Percentiles rank a stretch among this genome's conserved stretches.
Evolutionary conservation across 2,797 vertebrate genomes (phyloP).

Genomic region (Lagorchestes hirsutus): DNA sequence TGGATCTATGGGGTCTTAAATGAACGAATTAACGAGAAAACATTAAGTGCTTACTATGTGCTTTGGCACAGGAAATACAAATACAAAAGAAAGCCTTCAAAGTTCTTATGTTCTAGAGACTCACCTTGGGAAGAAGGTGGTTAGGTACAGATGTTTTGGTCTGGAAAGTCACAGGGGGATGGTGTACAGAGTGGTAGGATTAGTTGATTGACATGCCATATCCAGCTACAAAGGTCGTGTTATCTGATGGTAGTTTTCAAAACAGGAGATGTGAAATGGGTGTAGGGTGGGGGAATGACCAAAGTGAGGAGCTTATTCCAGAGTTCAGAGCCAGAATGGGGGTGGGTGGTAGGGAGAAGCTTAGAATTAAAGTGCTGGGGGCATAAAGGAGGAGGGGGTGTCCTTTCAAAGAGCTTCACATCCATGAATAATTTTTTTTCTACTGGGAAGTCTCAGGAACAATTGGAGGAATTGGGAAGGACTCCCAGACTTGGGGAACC

Average conservation of each 20-base stretch:
- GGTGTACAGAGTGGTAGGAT: background rate
- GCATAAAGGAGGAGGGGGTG: background rate
- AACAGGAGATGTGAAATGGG: background rate
- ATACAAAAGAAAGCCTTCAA: background rate
- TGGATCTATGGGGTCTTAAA: slow-evolving; percentile 11
- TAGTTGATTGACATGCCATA: background rate
- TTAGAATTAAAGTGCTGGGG: background rate
- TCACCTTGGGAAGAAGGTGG: background rate
- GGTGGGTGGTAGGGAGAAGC: background rate
- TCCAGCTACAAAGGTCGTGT: background rate
- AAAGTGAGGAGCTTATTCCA: background rate
- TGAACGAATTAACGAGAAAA: background rate
- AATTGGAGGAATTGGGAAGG: background rate
- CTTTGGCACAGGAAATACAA: background rate
- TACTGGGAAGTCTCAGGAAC: background rate
- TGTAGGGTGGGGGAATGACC: background rate
- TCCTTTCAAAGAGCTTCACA: background rate
- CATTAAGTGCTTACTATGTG: background rate
- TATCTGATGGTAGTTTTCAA: background rate
- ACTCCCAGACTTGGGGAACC: background rate
- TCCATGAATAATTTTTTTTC: background rate
- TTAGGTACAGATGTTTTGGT: background rate
- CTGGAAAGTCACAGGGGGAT: background rate
- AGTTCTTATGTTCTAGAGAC: background rate
- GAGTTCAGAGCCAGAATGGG: background rate